These are phyloP conservation scores for Halcyon malimbica DNA, from an alignment of 2,113 vertebrate species.

Conservation along the genomic window DNA sequence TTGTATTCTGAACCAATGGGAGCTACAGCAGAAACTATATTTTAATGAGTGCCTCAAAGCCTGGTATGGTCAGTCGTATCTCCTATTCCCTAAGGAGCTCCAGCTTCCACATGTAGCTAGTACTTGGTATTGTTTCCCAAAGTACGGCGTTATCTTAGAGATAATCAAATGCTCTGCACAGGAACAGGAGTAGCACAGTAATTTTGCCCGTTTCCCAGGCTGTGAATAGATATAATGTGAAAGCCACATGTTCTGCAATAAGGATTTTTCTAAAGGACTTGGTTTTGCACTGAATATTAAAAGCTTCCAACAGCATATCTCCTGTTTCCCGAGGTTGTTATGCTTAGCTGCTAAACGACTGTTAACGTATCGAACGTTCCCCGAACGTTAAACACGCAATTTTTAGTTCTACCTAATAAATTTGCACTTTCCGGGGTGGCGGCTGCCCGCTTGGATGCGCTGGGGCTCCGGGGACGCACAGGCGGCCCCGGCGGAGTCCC, in stretches of 20 bases:
- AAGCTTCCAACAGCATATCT: background rate
- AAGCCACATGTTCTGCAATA: background rate
- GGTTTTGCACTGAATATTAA: background rate
- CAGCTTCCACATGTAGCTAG: background rate
- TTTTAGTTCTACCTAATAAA: background rate
- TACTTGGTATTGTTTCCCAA: background rate
- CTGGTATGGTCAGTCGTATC: background rate
- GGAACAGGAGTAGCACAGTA: background rate
- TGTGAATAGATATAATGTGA: background rate
- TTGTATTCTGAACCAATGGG: background rate
- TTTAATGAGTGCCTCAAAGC: background rate
- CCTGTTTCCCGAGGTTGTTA: background rate
- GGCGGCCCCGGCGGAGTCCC: background rate
- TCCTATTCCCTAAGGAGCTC: background rate
- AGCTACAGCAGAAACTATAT: background rate
- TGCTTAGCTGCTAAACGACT: background rate
- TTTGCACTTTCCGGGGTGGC: background rate
- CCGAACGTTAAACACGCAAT: background rate
- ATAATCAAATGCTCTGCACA: background rate
- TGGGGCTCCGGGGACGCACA: fast-evolving
- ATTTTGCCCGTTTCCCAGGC: background rate
- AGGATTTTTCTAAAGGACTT: background rate
- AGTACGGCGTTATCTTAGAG: background rate
- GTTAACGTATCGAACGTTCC: background rate
- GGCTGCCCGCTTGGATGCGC: background rate